Evolutionary conservation across 2,113 vertebrate species (phyloP), one percentile per base, ranked within the genome.

Genomic region (Dipodomys merriami): DNA sequence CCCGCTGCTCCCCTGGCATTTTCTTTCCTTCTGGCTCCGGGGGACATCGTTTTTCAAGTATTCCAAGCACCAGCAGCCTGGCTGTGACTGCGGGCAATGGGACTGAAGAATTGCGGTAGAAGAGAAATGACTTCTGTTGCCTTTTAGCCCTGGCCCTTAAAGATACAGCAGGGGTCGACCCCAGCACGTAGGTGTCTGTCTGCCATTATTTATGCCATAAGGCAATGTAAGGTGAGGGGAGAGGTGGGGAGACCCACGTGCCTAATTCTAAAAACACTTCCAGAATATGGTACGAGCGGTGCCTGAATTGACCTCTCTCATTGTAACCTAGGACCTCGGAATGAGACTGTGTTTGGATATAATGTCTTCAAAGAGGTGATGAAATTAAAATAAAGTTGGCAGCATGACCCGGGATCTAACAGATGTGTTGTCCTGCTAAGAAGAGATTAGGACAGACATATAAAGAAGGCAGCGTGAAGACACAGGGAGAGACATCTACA

Each of bases 381-480:
- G 30, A 60, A 35, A 10, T n/a, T 81, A 12, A 76, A 39, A 57
- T 18, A 57, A 77, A 57, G 22, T 49, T n/a, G 22, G 1, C 6
- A 16, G 10, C 29, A 15, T 16, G 65, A 6, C 19, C 16, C 2
- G 0, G 7, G n/a, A 12, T 27, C 46, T 22, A 13, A 1, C 13
- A 29, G 18, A 23, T 35, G 30, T 7, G 2, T 6, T 12, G 29
- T 71, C 23, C 64, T 86, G 46, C 1, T 18, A 12, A 3, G 53
- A 65, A 11, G 65, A 60, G 27, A 7, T 5, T 0, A 12, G 53
- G 67, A 29, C 64, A 67, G 65, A n/a, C 29, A 19, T 10, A 20
- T n/a, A 6, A 16, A 6, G 57, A 30, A 22, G 0, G n/a, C 4
- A 19, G 27, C 0, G 0, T n/a, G 33, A 13, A 30, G 5, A 5